phyloP scores from a whole-genome alignment of 2,888 invertebrate genomes.

The Heliconius erato region DNA sequence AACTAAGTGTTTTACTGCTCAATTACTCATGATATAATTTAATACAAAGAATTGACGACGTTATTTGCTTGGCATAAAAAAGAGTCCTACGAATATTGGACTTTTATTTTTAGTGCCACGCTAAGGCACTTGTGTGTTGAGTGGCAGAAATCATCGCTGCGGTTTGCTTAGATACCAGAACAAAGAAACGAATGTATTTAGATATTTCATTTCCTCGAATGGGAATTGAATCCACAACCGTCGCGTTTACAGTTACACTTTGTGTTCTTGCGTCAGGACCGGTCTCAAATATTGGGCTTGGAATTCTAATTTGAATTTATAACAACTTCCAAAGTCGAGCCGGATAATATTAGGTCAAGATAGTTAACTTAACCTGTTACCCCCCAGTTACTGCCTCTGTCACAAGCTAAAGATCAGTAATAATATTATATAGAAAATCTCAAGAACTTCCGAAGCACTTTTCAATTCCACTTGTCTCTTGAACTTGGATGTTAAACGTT shows the following conservation, averaged over 20 bases:
- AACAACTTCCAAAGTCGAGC: neutral
- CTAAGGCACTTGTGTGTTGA: neutral
- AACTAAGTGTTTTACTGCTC: too few relatives aligned
- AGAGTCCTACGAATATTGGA: too few relatives aligned
- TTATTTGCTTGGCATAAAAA: too few relatives aligned
- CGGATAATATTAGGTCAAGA: neutral
- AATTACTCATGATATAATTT: too few relatives aligned
- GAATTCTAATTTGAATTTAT: too few relatives aligned
- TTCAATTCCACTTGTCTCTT: constrained; percentile 21
- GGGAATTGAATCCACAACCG: neutral
- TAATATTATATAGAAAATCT: constrained; percentile 7
- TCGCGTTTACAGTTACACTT: neutral
- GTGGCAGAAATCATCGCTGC: neutral
- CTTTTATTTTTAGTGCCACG: neutral
- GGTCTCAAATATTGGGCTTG: neutral
- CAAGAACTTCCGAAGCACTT: constrained; percentile 2
- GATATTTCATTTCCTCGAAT: neutral
- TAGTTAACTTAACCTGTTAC: constrained; percentile 3
- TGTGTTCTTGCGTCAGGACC: neutral
- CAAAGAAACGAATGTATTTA: neutral
- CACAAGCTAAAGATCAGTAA: neutral
- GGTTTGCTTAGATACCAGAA: neutral
- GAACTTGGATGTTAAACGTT: constrained; percentile 30
- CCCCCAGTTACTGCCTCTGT: neutral
- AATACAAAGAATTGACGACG: too few relatives aligned